Conservation (phyloP, 2,888 invertebrate genomes). For the Gari tellinella region DNA sequence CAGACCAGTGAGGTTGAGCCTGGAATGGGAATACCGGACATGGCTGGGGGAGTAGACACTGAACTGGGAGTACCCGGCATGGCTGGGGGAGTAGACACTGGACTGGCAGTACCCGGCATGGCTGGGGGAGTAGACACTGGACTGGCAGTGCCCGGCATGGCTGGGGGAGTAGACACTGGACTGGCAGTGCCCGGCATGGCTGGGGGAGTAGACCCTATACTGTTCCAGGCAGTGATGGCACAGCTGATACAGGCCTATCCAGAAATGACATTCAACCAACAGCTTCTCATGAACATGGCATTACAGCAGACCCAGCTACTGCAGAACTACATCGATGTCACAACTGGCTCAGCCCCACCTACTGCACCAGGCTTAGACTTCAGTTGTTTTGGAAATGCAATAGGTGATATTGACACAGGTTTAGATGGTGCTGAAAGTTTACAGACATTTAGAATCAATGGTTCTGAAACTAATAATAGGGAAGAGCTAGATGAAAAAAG, state of each 20-base stretch:
- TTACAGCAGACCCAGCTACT: constrained; percentile 68
- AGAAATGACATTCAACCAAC: constrained; percentile 58
- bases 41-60: constrained; percentile 1
- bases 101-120: constrained; percentile 28
- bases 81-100: constrained; percentile 55
- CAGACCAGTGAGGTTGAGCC: no score
- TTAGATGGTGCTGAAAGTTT: no score
- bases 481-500: no score
- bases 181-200: neutral
- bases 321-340: constrained; percentile 51
- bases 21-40: neutral
- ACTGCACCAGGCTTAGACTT: neutral
- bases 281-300: constrained; percentile 56
- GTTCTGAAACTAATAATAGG: no score
- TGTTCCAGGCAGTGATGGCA: constrained; percentile 57
- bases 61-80: constrained; percentile 50
- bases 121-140: neutral
- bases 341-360: neutral
- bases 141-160: neutral
- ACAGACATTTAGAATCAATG: no score
- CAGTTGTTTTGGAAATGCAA: no score
- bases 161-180: no score
- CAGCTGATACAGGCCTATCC: constrained; percentile 67
- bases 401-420: no score
- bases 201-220: neutral